phyloP scores from a whole-genome alignment of 2,797 vertebrate species.

The Valencia hispanica region DNA sequence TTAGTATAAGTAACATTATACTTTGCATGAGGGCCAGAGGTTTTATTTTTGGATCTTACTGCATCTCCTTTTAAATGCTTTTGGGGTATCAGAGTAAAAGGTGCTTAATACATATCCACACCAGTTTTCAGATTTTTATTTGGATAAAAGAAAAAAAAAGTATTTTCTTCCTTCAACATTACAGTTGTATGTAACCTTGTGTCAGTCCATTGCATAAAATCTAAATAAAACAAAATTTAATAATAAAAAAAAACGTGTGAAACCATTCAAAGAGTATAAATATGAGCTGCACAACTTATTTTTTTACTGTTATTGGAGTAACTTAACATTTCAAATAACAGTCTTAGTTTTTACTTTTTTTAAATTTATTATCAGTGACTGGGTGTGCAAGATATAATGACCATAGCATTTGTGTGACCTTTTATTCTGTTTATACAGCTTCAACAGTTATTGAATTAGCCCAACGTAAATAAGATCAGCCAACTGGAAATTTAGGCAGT shows the following conservation, averaged over 20 bases:
- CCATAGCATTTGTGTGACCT: not conserved
- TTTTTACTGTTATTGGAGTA: not conserved
- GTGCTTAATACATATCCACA: too few relatives aligned
- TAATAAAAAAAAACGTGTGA: too few relatives aligned
- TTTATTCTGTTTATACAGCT: not conserved
- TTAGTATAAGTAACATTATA: too few relatives aligned
- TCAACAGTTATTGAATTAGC: not conserved
- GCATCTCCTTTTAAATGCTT: too few relatives aligned
- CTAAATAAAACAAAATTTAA: not conserved
- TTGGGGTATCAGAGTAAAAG: too few relatives aligned
- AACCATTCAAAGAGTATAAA: not conserved
- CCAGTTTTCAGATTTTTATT: too few relatives aligned
- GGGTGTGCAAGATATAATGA: not conserved
- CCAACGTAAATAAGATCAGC: not conserved
- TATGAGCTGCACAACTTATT: not conserved
- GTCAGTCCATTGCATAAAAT: not conserved
- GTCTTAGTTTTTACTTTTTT: too few relatives aligned
- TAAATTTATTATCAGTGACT: not conserved
- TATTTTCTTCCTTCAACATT: too few relatives aligned
- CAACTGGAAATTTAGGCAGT: not conserved
- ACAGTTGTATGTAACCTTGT: too few relatives aligned
- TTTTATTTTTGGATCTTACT: too few relatives aligned
- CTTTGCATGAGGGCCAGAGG: too few relatives aligned
- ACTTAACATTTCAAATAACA: not conserved
- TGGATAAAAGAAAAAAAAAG: too few relatives aligned